Conservation (phyloP, 1,140 invertebrate species). For the Trachymyrmex septentrionalis region DNA sequence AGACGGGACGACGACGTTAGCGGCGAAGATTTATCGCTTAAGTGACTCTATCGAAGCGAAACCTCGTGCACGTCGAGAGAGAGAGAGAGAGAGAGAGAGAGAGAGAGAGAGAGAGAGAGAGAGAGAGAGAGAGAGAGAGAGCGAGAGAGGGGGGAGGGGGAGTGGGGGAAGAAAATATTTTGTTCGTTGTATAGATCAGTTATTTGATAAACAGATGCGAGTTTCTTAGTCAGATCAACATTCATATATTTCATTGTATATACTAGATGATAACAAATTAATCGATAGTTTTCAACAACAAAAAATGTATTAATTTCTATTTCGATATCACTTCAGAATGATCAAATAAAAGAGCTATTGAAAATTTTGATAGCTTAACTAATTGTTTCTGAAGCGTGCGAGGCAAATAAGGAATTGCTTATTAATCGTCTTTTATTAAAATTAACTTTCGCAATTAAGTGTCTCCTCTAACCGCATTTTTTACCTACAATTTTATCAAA, state of each 20-base stretch:
- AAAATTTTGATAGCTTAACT: conserved; percentile 13
- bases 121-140: neutral
- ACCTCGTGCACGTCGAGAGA: conserved; percentile 7
- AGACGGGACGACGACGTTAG: conserved; percentile 76
- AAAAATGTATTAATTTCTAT: neutral
- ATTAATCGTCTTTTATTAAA: conserved; percentile 1
- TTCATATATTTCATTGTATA: neutral
- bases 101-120: conserved; percentile 1
- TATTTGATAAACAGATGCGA: conserved; percentile 41
- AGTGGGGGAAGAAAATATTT: conserved; percentile 47
- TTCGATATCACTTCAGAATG: neutral
- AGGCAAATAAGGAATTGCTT: conserved; percentile 21
- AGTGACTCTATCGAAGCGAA: conserved; percentile 57
- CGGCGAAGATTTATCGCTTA: conserved; percentile 79
- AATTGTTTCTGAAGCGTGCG: neutral
- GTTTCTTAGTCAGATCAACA: neutral
- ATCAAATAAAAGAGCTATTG: neutral
- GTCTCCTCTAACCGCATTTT: neutral
- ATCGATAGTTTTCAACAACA: conserved; percentile 3
- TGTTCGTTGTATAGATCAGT: conserved; percentile 47
- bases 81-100: conserved; percentile 15
- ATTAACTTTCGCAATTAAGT: neutral
- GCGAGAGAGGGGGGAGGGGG: neutral
- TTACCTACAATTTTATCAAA: neutral
- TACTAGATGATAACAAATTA: conserved; percentile 3